A percentile compares a stretch with the other conserved stretches of the same genome.
phyloP scores from a whole-genome alignment of 2,797 vertebrate species.

The Anniella stebbinsi region DNA sequence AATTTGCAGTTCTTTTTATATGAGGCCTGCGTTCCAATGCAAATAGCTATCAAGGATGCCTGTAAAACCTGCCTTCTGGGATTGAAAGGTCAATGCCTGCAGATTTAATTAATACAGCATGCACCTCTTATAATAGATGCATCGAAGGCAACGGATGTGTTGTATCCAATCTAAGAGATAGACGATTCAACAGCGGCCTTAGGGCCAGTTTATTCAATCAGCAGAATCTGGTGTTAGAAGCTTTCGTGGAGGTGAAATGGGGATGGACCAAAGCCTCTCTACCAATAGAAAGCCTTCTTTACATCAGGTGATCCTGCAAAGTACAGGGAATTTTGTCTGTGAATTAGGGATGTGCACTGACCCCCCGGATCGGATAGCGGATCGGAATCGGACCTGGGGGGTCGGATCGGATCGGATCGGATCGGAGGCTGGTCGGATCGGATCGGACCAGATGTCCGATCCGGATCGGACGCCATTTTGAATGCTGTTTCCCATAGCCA shows the following conservation, averaged over 20 bases:
- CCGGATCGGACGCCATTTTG: too few species aligned
- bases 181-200: not conserved
- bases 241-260: too few species aligned
- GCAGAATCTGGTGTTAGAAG: not conserved
- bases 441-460: too few species aligned
- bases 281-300: too few species aligned
- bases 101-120: conserved; percentile 13
- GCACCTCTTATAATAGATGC: not conserved
- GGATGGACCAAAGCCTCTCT: too few species aligned
- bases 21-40: not conserved
- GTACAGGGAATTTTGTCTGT: not conserved
- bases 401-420: too few species aligned
- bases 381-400: too few species aligned
- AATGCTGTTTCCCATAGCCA: too few species aligned
- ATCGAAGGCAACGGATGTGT: not conserved
- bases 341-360: too few species aligned
- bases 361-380: too few species aligned
- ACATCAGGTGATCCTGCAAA: not conserved
- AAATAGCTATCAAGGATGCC: conserved; percentile 28
- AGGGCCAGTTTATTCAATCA: not conserved
- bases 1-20: conserved; percentile 31
- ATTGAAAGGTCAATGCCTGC: conserved; percentile 5
- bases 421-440: too few species aligned
- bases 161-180: not conserved
- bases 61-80: conserved; percentile 2